phyloP scores from a whole-genome alignment of 2,888 invertebrate genomes.

The Cremastinae sp. region DNA sequence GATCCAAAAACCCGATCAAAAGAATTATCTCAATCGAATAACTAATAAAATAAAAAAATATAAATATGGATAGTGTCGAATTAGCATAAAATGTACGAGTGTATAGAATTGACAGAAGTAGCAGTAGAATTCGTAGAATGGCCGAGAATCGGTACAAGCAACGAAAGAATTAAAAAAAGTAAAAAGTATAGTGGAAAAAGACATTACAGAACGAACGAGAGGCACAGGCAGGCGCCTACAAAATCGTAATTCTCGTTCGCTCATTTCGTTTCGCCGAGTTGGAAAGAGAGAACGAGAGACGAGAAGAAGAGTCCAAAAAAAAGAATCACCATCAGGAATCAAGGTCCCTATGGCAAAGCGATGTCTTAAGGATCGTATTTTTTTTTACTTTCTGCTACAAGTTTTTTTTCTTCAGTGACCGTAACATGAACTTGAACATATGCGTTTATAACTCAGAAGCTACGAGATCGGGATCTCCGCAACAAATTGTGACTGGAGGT shows the following conservation, averaged over 20 bases:
- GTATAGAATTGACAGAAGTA: not conserved
- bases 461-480: constrained; percentile 61
- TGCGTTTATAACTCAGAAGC: constrained; percentile 74
- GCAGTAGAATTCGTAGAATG: not conserved
- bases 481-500: constrained; percentile 66
- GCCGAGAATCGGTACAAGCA: constrained; percentile 27
- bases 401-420: constrained; percentile 37
- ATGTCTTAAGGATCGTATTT: constrained; percentile 52
- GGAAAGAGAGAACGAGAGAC: constrained; percentile 50
- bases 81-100: not conserved
- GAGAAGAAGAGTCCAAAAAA: constrained; percentile 39
- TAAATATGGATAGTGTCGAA: too few species aligned
- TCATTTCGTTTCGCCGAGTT: constrained; percentile 47
- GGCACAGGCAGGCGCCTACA: constrained; percentile 55
- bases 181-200: constrained; percentile 44
- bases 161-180: constrained; percentile 39
- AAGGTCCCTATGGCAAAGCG: constrained; percentile 47
- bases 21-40: too few species aligned
- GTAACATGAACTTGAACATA: constrained; percentile 65
- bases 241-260: constrained; percentile 69
- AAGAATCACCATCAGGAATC: constrained; percentile 6
- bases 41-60: too few species aligned
- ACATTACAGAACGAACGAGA: constrained; percentile 42
- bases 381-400: constrained; percentile 42
- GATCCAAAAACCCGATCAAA: too few species aligned